These are phyloP conservation scores for Ibycter americanus DNA, from an alignment of 2,797 vertebrate genomes.

Conservation along the genomic window DNA sequence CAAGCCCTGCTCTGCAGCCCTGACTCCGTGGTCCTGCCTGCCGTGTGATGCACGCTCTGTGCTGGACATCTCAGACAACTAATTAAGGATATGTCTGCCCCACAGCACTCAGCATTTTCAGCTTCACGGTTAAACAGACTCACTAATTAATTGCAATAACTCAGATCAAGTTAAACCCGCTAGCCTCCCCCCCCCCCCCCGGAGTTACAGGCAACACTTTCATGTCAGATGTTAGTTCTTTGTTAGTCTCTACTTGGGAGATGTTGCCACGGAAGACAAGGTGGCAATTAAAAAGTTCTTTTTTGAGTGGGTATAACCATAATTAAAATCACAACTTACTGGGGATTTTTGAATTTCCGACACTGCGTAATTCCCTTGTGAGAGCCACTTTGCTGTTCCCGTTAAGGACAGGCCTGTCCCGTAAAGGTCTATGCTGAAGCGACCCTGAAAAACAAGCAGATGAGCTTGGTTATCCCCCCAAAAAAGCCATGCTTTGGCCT, in stretches of 20 bases:
- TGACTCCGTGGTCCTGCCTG: not conserved
- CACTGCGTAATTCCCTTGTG: conserved; percentile 91
- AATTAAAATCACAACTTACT: conserved; percentile 74
- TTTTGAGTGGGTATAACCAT: not conserved
- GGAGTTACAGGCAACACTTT: not conserved
- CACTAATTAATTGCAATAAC: conserved; percentile 31
- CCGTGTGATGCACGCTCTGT: not conserved
- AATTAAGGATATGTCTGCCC: not conserved
- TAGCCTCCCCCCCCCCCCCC: not conserved
- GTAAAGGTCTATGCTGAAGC: conserved; percentile 90
- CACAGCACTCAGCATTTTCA: not conserved
- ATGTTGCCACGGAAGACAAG: not conserved
- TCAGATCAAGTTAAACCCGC: not conserved
- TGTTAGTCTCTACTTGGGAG: not conserved
- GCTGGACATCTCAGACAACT: not conserved
- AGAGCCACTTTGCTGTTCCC: conserved; percentile 86
- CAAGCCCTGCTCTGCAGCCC: not conserved
- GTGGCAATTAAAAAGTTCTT: not conserved
- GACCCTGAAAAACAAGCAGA: conserved; percentile 79
- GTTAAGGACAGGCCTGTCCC: conserved; percentile 89
- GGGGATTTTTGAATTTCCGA: conserved; percentile 88
- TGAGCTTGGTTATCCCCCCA: not conserved
- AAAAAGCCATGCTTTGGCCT: not conserved
- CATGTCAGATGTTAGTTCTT: not conserved
- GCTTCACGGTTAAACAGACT: not conserved